Percentiles rank a stretch among this genome's conserved stretches.
These are phyloP conservation scores for Atherinomorus stipes DNA, from an alignment of 2,113 vertebrate species.

Conservation along the genomic window DNA sequence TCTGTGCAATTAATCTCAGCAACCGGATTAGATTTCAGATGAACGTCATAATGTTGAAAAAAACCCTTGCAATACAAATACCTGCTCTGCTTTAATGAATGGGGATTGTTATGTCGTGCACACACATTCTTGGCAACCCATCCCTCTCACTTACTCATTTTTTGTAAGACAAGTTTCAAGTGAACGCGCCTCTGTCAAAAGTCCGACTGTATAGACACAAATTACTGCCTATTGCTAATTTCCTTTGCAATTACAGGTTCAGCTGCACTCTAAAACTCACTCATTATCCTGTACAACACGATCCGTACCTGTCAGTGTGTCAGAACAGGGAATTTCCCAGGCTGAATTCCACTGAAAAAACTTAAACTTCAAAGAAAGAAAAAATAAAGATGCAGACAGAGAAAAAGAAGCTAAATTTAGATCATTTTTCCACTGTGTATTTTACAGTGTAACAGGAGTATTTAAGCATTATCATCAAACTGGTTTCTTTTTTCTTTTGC, in stretches of 20 bases:
- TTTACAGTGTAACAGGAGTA: background rate
- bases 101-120: background rate
- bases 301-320: conserved; percentile 63
- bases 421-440: background rate
- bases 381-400: conserved; percentile 12
- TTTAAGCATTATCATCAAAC: background rate
- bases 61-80: background rate
- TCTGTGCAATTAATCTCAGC: conserved; percentile 20
- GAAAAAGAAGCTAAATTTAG: background rate
- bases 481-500: background rate
- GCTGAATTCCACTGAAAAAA: conserved; percentile 26
- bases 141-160: conserved; percentile 6
- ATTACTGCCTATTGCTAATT: conserved; percentile 68
- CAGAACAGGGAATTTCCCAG: conserved; percentile 60
- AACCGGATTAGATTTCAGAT: conserved; percentile 6
- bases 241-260: conserved; percentile 68
- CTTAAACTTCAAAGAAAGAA: conserved; percentile 10
- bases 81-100: conserved; percentile 10
- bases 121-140: conserved; percentile 11
- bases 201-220: conserved; percentile 41
- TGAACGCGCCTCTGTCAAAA: conserved; percentile 45
- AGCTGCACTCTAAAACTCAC: conserved; percentile 44
- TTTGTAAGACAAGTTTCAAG: conserved; percentile 13
- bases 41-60: background rate
- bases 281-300: conserved; percentile 61